Evolutionary conservation across 2,797 vertebrate species (phyloP), one percentile per base, ranked within the genome.

Genomic region (Cossypha polioptera): DNA sequence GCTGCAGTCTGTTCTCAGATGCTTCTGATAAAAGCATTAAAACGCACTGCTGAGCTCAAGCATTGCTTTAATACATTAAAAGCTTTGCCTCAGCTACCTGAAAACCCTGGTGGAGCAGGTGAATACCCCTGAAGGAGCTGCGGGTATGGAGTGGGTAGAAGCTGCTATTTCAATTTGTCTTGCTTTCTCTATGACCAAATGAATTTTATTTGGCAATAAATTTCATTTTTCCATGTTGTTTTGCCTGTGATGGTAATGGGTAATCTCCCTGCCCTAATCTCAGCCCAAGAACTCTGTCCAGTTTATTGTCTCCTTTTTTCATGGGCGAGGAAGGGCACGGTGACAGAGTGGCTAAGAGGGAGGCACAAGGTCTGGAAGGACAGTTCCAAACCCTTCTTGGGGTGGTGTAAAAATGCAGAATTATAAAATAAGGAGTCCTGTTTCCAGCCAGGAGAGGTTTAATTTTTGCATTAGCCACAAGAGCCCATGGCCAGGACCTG

Each of bases 111-210:
- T 57, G 77, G 43, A 35, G 16, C 38, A 53, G 21, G 25, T 42
- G 24, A 29, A 33, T 10, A 45, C 22, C 20, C 35, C 19, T 50
- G 55, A 55, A 66, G 36, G 26, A 80, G 8, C 13, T 51, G 48
- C 0, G 1, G 42, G 5, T 10, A 5, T 40, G 26, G 25, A 65
- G 31, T 33, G 13, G 13, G 18, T 7, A 14, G 13, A 53, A 74
- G 14, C 6, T 50, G 10, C 22, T 73, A 7, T 63, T 81, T 73
- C 36, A 45, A 10, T 61, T 45, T 74, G 12, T 51, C 53, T 33
- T 47, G 38, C 9, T 51, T 72, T 74, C 31, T 40, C 8, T 24
- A 38, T 10, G 19, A 43, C 36, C 9, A 38, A 43, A 50, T 14
- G 22, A 57, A 38, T 72, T 57, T 43, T 28, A n/a, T 72, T 51